A percentile compares a stretch with the other conserved stretches of the same genome.
Conservation (phyloP, 2,113 vertebrate genomes). For the Hydropotes inermis region DNA sequence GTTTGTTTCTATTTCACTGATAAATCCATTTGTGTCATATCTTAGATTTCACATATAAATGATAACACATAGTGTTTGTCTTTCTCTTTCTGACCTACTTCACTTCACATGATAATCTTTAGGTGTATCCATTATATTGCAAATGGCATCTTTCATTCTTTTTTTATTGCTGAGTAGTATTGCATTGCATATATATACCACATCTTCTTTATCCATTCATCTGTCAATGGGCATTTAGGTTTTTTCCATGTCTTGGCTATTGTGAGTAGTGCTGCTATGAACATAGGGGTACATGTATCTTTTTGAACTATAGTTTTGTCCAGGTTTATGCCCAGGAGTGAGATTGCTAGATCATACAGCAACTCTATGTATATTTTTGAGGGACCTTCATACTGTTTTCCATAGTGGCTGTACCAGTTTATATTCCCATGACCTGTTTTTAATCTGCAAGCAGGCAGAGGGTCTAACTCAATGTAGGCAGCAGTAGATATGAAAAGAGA, state of each 20-base stretch:
- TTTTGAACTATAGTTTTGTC: background rate
- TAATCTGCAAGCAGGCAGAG: background rate
- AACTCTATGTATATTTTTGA: background rate
- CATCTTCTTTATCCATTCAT: background rate
- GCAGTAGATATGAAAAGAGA: background rate
- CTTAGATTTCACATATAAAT: background rate
- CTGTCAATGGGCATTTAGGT: background rate
- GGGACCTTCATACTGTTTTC: background rate
- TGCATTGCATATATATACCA: background rate
- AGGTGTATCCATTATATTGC: background rate
- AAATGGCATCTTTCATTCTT: background rate
- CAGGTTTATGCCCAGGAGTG: background rate
- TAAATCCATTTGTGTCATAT: background rate
- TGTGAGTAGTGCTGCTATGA: background rate
- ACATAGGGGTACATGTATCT: background rate
- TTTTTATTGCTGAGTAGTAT: background rate
- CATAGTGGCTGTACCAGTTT: background rate
- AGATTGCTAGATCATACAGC: background rate
- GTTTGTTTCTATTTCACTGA: background rate
- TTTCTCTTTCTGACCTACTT: background rate
- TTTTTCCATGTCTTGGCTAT: background rate
- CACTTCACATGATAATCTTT: background rate
- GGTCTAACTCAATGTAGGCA: background rate
- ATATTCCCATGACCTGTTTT: background rate
- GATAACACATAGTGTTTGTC: background rate